These are phyloP conservation scores for Rhamphomyia laevipes DNA, from an alignment of 2,888 invertebrate genomes.

Conservation along the genomic window DNA sequence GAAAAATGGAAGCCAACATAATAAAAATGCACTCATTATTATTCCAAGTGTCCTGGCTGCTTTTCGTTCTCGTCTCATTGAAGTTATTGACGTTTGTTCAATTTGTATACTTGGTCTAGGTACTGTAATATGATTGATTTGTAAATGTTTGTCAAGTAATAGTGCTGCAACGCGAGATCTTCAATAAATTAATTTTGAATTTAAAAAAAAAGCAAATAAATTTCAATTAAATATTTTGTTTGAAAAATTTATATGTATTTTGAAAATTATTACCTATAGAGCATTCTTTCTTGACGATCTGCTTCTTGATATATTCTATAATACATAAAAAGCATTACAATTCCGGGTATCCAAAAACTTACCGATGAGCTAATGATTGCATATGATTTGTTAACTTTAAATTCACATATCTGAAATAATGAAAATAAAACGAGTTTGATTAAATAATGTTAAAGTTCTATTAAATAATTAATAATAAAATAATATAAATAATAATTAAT, in stretches of 20 bases:
- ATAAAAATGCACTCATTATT: conserved; percentile 89
- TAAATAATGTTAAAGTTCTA: no score
- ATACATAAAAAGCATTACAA: conserved; percentile 88
- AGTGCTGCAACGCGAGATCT: conserved; percentile 84
- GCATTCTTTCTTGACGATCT: conserved; percentile 70
- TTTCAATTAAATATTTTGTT: neutral
- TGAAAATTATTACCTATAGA: conserved; percentile 53
- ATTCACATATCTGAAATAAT: conserved; percentile 49
- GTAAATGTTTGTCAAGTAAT: conserved; percentile 75
- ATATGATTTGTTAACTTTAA: conserved; percentile 76
- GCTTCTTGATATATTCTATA: conserved; percentile 79
- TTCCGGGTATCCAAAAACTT: conserved; percentile 88
- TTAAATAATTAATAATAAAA: no score
- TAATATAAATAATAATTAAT: no score
- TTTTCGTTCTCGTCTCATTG: conserved; percentile 80
- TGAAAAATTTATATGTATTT: neutral
- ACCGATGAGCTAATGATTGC: conserved; percentile 81
- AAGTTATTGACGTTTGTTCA: conserved; percentile 67
- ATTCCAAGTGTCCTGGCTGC: conserved; percentile 91
- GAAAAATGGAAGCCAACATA: conserved; percentile 95
- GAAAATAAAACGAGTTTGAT: neutral
- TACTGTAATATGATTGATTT: conserved; percentile 79
- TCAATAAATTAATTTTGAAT: conserved; percentile 14
- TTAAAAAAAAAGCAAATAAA: neutral
- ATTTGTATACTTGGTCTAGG: conserved; percentile 53